A percentile compares a stretch with the other conserved stretches of the same genome.
Evolutionary conservation across 2,113 vertebrate genomes (phyloP).

Genomic region (Rhagologus leucostigma): DNA sequence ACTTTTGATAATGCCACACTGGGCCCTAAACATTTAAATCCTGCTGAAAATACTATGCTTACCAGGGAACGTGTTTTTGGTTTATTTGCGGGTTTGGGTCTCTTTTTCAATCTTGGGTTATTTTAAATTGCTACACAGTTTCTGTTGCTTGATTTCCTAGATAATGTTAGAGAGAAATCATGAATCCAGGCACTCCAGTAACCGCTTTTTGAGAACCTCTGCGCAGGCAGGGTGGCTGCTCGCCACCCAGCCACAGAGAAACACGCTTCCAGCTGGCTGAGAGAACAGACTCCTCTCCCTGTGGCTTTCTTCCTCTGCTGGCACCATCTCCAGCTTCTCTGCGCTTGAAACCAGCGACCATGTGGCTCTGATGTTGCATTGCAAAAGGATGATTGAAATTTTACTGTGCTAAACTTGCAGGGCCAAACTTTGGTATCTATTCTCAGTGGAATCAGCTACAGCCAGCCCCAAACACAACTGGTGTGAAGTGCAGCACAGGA

Average conservation of each 20-base stretch:
- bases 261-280: neutral
- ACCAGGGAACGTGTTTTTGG: neutral
- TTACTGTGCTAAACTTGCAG: neutral
- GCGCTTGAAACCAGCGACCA: neutral
- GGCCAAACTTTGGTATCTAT: neutral
- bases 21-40: neutral
- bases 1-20: neutral
- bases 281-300: neutral
- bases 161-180: neutral
- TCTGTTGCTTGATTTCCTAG: neutral
- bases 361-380: neutral
- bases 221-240: neutral
- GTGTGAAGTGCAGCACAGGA: neutral
- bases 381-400: neutral
- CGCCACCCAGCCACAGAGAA: neutral
- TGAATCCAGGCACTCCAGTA: neutral
- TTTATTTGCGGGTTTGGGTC: neutral
- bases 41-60: neutral
- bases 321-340: neutral
- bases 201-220: neutral
- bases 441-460: neutral
- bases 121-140: neutral
- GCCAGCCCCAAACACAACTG: neutral
- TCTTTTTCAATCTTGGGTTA: neutral
- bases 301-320: neutral